A percentile compares a stretch with the other conserved stretches of the same genome.
Evolutionary conservation across 2,113 vertebrate species (phyloP).

Genomic region (Ursus arctos): DNA sequence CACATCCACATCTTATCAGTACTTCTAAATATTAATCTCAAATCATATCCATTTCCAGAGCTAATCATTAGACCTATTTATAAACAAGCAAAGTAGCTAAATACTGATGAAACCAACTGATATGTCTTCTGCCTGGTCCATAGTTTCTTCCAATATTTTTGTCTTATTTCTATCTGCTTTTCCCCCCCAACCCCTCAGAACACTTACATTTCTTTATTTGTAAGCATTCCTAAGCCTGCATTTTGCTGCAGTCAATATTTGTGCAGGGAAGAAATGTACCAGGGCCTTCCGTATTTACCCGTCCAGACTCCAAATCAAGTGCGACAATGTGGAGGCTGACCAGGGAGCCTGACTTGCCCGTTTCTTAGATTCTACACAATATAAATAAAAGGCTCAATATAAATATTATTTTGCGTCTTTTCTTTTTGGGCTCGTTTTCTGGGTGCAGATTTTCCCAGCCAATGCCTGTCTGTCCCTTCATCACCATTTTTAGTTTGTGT

Average conservation of each 20-base stretch:
- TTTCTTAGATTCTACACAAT: background rate
- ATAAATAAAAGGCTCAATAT: background rate
- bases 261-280: background rate
- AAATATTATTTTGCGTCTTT: background rate
- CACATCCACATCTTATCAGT: background rate
- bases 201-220: background rate
- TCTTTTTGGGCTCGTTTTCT: background rate
- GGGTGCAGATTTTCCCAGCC: too few species aligned
- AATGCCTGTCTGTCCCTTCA: background rate
- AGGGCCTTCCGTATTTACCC: background rate
- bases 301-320: background rate
- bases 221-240: background rate
- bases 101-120: background rate
- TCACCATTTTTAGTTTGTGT: background rate
- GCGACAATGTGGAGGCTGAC: too few species aligned
- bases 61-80: background rate
- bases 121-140: background rate
- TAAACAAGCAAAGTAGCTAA: background rate
- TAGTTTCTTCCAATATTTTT: background rate
- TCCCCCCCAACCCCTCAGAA: accelerated
- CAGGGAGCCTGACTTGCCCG: accelerated
- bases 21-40: background rate
- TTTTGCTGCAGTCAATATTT: background rate
- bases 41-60: background rate
- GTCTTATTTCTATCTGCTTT: background rate